Base-by-base conservation (phyloP, 1,140 invertebrate species). In the Zaprionus camerounensis region DNA sequence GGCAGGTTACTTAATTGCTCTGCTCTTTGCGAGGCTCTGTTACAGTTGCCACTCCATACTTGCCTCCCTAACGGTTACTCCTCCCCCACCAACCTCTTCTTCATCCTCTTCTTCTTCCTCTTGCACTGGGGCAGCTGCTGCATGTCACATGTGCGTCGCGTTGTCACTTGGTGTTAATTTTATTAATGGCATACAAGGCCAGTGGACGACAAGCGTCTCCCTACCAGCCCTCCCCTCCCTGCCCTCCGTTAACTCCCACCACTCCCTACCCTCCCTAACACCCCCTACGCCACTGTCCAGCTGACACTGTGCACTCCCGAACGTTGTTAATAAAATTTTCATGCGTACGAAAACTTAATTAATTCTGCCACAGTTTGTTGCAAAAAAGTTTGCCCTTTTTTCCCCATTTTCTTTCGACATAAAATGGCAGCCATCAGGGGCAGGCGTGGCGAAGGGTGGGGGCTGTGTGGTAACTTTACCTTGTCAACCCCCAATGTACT, bases 1-100 rank as follows among this genome's bases (percentile, higher is more conserved):
- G 91, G 91, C 91, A 92, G 91, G 75, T 92, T 92, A 77, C 91
- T 92, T 92, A 92, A 92, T 92, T 92, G 91, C 86, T 92, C 83
- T 83, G 74, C 70, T 65, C 41, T 44, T 7, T 44, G 41, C 15
- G 41, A 17, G 36, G 76, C 75, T 58, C 31, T 34, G 15, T 7
- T 61, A 6, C 65, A 36, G 26, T 13, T 15, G 13, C 26, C 9
- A 34, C 31, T 9, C 31, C 31, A 34, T 34, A 34, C 9, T 3
- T 34, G 31, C 31, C 31, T 34, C 9, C 31, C 31, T 34, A 36
- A 17, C n/a, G 49, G 44, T 31, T 31, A 31, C 28, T 7, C 28
- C 28, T 41, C 51, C 41, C 56, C 34, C 73, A 36, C 62, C 56
- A 2, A 67, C 20, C 36, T 31, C 56, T 53, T 26, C 13, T 34